Conservation (phyloP, 1,140 invertebrate genomes). For the Planococcus citri region DNA sequence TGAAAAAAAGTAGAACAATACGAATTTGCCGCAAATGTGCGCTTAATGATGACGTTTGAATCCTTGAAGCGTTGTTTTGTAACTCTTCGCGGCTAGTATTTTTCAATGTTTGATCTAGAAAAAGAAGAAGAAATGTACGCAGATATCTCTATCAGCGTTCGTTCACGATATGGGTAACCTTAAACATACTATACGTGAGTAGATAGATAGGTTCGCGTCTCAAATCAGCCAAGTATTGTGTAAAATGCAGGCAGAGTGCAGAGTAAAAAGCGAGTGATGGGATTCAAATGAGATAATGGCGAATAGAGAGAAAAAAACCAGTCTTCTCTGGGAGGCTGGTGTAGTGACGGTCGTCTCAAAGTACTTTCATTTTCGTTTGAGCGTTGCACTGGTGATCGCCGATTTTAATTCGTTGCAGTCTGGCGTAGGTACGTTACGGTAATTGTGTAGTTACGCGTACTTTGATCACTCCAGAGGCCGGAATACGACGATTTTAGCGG, state of each 20-base stretch:
- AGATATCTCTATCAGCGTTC: too few species aligned
- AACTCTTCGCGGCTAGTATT: background rate
- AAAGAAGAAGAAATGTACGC: constrained; percentile 1
- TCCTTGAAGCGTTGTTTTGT: background rate
- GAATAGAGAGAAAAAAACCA: background rate
- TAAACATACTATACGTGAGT: background rate
- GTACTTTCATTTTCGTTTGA: constrained; percentile 7
- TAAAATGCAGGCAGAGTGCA: background rate
- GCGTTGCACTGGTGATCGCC: background rate
- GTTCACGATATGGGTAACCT: background rate
- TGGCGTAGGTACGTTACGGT: background rate
- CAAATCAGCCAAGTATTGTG: background rate
- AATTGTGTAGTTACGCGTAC: background rate
- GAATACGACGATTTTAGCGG: background rate
- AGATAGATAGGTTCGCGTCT: too few species aligned
- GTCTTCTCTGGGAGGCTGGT: background rate
- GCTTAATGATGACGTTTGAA: background rate
- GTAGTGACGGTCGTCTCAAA: background rate
- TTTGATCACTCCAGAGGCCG: background rate
- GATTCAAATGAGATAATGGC: constrained; percentile 3
- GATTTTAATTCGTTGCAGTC: background rate
- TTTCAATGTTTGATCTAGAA: background rate
- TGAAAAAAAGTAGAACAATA: background rate
- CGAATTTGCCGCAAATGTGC: background rate
- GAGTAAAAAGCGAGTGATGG: background rate